Percentiles rank a stretch among this genome's conserved stretches.
Evolutionary conservation across 2,797 vertebrate genomes (phyloP).

Genomic region (Sebastes nivosus): DNA sequence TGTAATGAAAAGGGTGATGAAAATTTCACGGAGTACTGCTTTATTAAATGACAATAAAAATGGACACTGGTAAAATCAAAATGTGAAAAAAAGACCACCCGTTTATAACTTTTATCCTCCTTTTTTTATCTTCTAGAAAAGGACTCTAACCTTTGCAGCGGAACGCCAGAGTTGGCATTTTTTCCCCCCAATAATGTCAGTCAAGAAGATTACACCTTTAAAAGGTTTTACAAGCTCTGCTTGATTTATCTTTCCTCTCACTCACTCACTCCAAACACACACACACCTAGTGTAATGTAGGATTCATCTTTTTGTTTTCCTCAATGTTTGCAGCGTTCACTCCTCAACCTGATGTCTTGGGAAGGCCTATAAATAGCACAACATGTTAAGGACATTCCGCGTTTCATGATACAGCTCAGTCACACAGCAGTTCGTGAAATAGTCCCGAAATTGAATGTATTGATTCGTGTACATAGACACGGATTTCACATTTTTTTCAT

Average conservation of each 20-base stretch:
- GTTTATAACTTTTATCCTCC: neutral
- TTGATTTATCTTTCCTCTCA: neutral
- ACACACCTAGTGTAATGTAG: neutral
- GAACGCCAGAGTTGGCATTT: neutral
- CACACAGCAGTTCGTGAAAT: no score
- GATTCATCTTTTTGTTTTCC: neutral
- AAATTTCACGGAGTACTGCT: neutral
- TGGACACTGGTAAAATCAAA: neutral
- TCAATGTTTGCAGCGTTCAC: neutral
- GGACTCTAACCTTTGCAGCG: neutral
- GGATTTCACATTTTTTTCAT: no score
- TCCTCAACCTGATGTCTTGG: neutral
- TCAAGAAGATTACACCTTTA: conserved; percentile 12
- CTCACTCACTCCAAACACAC: neutral
- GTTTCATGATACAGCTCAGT: no score
- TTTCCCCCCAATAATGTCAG: neutral
- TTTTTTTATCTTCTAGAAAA: neutral
- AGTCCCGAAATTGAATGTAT: no score
- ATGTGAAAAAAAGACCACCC: neutral
- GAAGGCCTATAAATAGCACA: neutral
- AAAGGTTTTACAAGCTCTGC: conserved; percentile 12
- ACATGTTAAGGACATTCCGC: neutral
- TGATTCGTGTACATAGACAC: no score
- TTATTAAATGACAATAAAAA: neutral
- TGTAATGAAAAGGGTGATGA: neutral